These are phyloP conservation scores for Rhinolophus ferrumequinum DNA, from an alignment of 2,113 vertebrate genomes.

Conservation along the genomic window DNA sequence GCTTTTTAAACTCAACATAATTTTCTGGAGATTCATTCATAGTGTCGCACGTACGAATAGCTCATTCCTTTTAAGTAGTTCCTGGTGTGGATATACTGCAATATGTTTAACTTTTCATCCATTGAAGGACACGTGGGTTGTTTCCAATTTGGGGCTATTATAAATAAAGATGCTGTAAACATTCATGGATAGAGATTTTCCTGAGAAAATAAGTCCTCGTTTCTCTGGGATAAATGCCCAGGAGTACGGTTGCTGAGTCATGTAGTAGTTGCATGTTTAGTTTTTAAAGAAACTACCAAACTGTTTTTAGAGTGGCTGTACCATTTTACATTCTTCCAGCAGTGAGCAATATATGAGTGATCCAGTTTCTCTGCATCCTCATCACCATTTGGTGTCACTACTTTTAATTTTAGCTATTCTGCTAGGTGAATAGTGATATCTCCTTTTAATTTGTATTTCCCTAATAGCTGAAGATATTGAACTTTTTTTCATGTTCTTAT, in stretches of 20 bases:
- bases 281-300: background rate
- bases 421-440: background rate
- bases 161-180: constrained; percentile 44
- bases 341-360: background rate
- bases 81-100: background rate
- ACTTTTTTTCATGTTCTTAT: background rate
- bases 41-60: background rate
- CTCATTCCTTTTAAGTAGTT: background rate
- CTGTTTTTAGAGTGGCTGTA: background rate
- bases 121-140: background rate
- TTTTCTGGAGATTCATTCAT: background rate
- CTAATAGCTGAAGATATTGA: background rate
- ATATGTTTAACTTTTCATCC: background rate
- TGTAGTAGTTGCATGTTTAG: background rate
- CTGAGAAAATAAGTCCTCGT: background rate
- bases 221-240: background rate
- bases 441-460: background rate
- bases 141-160: constrained; percentile 14
- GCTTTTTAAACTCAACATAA: background rate
- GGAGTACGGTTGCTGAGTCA: background rate
- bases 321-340: background rate
- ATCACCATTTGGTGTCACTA: background rate
- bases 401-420: constrained; percentile 3
- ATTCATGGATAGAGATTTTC: constrained; percentile 26
- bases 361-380: background rate